A percentile compares a stretch with the other conserved stretches of the same genome.
Conservation (phyloP, 2,888 invertebrate species). For the Drosophila emarginata region DNA sequence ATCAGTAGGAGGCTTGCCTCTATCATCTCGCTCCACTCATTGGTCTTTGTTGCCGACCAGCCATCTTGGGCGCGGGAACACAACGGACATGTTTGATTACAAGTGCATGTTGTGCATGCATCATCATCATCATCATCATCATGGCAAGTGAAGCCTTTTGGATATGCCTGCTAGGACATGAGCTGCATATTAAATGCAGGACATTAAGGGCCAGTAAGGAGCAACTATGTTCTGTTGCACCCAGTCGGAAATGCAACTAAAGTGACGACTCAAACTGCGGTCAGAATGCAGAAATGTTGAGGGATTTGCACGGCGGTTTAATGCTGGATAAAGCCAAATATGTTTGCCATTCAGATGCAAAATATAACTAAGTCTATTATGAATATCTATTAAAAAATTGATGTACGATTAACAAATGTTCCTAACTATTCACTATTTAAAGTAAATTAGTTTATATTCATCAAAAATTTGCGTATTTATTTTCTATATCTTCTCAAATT, state of each 20-base stretch:
- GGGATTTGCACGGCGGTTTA: slow-evolving; percentile 22
- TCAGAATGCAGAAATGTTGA: slow-evolving; percentile 34
- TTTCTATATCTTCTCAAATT: too few relatives aligned
- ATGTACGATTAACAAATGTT: neutral
- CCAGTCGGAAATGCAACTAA: slow-evolving; percentile 31
- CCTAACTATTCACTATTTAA: neutral
- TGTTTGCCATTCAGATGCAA: slow-evolving; percentile 1
- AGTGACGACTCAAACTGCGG: slow-evolving; percentile 44
- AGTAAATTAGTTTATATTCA: too few relatives aligned
- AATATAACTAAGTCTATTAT: neutral
- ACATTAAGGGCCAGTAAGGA: slow-evolving; percentile 30
- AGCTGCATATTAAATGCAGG: slow-evolving; percentile 59
- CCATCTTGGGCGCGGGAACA: slow-evolving; percentile 42
- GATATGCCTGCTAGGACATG: slow-evolving; percentile 60
- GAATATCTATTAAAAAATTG: neutral
- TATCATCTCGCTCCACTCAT: neutral
- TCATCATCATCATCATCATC: slow-evolving; percentile 14
- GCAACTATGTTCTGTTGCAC: slow-evolving; percentile 15
- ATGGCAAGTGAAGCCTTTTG: slow-evolving; percentile 38
- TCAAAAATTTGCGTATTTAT: too few relatives aligned
- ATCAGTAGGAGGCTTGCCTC: neutral
- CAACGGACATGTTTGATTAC: slow-evolving; percentile 69
- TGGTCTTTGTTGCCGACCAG: slow-evolving; percentile 31
- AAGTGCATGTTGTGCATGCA: slow-evolving; percentile 67
- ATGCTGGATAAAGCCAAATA: slow-evolving; percentile 28